phyloP scores from a whole-genome alignment of 2,888 invertebrate species.

The Diloba caeruleocephala region DNA sequence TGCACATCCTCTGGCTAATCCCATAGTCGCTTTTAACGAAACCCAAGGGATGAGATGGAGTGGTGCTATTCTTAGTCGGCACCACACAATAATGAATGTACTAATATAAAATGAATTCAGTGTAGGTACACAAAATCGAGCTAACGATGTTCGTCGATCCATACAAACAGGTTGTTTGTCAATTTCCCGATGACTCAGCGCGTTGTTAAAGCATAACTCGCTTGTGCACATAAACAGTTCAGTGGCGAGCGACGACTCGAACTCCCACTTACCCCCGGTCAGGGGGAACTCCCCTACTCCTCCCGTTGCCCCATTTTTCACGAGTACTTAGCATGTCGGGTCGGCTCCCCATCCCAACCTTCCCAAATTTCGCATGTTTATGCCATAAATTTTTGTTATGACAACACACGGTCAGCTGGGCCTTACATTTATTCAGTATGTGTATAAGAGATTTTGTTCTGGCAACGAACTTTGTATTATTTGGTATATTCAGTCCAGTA shows the following conservation, averaged over 20 bases:
- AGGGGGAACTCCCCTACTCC: constrained; percentile 52
- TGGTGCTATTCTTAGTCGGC: too few relatives aligned
- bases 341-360: constrained; percentile 61
- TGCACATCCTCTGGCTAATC: too few relatives aligned
- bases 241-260: constrained; percentile 62
- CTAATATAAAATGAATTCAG: constrained; percentile 26
- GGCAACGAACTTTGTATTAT: constrained; percentile 8
- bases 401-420: constrained; percentile 78
- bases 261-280: constrained; percentile 46
- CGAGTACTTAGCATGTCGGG: constrained; percentile 72
- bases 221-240: constrained; percentile 82
- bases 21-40: too few relatives aligned
- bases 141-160: constrained; percentile 40
- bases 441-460: constrained; percentile 42
- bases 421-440: constrained; percentile 43
- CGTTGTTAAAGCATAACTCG: constrained; percentile 76
- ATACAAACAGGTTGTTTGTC: constrained; percentile 78
- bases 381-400: constrained; percentile 73
- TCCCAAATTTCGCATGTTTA: constrained; percentile 73
- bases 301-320: constrained; percentile 77
- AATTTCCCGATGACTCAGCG: constrained; percentile 82
- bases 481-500: constrained; percentile 1
- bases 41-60: too few relatives aligned
- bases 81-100: constrained; percentile 16
- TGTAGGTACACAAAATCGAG: constrained; percentile 29